Percentiles rank a stretch among this genome's conserved stretches.
phyloP scores from a whole-genome alignment of 2,113 vertebrate species.

The Alethe diademata region DNA sequence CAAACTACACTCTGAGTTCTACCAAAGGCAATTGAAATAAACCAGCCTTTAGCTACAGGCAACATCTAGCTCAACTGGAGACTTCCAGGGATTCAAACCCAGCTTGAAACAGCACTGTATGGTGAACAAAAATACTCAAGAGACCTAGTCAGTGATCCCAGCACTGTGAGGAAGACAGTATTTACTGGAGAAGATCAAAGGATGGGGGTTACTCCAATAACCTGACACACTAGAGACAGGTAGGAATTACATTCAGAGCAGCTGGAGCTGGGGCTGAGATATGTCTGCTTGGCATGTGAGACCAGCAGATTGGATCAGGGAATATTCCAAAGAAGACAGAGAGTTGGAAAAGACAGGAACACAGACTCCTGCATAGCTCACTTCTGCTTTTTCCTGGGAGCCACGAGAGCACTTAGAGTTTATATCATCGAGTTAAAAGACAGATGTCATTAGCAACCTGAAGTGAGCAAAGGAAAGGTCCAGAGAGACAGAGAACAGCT shows the following conservation, averaged over 20 bases:
- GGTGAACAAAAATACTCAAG: background rate
- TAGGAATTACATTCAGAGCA: background rate
- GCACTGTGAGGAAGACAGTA: background rate
- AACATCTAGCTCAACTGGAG: background rate
- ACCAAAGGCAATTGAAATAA: background rate
- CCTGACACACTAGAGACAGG: background rate
- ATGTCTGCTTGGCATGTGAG: rapidly evolving
- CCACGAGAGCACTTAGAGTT: background rate
- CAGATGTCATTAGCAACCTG: background rate
- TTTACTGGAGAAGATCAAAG: background rate
- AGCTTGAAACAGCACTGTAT: background rate
- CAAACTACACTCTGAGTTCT: background rate
- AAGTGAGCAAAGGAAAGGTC: background rate
- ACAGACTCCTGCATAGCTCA: background rate
- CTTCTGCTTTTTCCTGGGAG: background rate
- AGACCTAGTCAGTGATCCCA: background rate
- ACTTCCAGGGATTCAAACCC: background rate
- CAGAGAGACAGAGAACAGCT: background rate
- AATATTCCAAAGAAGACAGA: background rate
- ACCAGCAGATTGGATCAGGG: background rate
- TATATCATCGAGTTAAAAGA: background rate
- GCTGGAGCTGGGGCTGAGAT: background rate
- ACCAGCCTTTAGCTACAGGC: background rate
- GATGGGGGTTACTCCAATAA: background rate
- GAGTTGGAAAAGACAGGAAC: background rate